Evolutionary conservation across 2,113 vertebrate species (phyloP).

Genomic region (Cinclus mexicanus): DNA sequence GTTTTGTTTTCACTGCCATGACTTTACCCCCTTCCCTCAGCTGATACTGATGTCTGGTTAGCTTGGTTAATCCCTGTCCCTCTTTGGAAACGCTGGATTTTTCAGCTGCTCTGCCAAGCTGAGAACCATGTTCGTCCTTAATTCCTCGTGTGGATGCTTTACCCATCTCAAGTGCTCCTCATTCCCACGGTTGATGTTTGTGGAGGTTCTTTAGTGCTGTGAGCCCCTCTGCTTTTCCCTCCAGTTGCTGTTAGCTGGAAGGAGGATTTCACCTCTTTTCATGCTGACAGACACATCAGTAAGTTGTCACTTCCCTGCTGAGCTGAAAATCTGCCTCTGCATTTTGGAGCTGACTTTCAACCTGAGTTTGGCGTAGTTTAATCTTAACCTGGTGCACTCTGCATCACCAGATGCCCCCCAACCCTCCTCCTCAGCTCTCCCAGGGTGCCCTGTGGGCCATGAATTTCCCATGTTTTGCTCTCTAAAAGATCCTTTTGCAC

Average conservation of each 20-base stretch:
- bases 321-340: background rate
- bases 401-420: background rate
- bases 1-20: background rate
- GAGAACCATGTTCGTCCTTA: background rate
- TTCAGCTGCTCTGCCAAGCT: background rate
- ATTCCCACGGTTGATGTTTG: background rate
- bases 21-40: background rate
- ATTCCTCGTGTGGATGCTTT: background rate
- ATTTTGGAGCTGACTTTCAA: background rate
- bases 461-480: background rate
- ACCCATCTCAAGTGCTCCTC: background rate
- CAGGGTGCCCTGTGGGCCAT: background rate
- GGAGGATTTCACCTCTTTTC: background rate
- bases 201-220: accelerated
- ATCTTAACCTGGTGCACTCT: background rate
- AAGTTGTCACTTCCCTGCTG: background rate
- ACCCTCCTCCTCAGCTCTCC: background rate
- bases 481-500: background rate
- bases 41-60: background rate
- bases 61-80: background rate
- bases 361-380: background rate
- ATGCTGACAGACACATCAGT: background rate
- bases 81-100: background rate
- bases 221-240: background rate
- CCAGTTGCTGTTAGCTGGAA: background rate